Percentiles rank a stretch among this genome's conserved stretches.
Conservation (phyloP, 2,797 vertebrate species). For the Esox lucius region DNA sequence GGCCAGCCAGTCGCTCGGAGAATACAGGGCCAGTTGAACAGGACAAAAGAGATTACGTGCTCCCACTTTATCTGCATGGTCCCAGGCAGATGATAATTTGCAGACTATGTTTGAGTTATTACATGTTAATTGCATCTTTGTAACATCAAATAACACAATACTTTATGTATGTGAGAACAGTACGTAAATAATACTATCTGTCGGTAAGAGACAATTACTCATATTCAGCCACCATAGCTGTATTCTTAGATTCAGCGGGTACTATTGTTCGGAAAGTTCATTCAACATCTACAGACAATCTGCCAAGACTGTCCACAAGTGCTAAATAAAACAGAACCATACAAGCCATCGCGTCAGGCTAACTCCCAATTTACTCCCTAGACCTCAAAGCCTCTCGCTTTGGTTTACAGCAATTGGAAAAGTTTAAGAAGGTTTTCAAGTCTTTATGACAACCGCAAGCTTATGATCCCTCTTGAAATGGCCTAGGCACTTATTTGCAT, state of each 20-base stretch:
- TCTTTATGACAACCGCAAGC: constrained; percentile 62
- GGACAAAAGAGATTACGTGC: constrained; percentile 11
- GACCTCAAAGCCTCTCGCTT: constrained; percentile 48
- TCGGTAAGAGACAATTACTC: background rate
- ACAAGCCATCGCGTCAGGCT: constrained; percentile 31
- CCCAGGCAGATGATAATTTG: background rate
- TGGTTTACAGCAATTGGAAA: constrained; percentile 69
- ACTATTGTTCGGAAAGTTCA: background rate
- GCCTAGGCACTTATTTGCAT: constrained; percentile 23
- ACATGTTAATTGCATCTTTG: background rate
- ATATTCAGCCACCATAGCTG: background rate
- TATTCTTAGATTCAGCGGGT: background rate
- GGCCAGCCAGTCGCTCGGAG: constrained; percentile 79
- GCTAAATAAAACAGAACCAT: too few relatives aligned
- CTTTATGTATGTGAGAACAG: background rate
- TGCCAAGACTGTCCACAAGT: constrained; percentile 28
- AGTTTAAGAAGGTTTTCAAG: constrained; percentile 64
- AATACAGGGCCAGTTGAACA: constrained; percentile 48
- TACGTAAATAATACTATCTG: background rate
- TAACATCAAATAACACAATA: background rate
- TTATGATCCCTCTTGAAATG: constrained; percentile 64
- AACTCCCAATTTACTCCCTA: constrained; percentile 52
- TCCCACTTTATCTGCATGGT: background rate
- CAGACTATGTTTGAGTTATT: background rate
- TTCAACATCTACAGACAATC: background rate